These are phyloP conservation scores for Geotrypetes seraphini DNA, from an alignment of 2,797 vertebrate genomes.

Conservation along the genomic window DNA sequence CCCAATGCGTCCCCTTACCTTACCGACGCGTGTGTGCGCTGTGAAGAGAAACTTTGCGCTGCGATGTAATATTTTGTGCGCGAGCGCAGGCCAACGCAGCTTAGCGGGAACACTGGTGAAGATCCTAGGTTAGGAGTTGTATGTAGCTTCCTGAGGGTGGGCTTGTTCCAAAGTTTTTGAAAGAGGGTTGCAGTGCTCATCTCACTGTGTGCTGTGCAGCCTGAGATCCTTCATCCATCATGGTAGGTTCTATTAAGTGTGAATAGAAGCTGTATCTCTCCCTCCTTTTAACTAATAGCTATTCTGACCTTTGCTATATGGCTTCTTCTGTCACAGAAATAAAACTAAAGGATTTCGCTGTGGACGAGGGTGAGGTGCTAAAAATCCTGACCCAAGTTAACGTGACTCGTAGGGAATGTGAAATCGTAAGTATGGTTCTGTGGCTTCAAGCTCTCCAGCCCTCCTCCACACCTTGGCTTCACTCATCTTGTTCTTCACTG, in stretches of 20 bases:
- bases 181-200: no score
- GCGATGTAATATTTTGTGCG: no score
- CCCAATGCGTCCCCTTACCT: no score
- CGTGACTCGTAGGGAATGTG: constrained; percentile 78
- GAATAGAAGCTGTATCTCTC: not conserved
- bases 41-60: no score
- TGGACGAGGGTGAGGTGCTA: constrained; percentile 70
- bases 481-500: rapidly evolving
- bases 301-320: rapidly evolving
- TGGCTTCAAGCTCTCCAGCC: no score
- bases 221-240: not conserved
- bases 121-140: no score
- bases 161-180: no score
- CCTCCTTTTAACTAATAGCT: not conserved
- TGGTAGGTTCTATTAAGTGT: not conserved
- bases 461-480: not conserved
- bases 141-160: no score
- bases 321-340: constrained; percentile 43
- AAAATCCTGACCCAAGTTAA: constrained; percentile 91
- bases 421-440: constrained; percentile 70
- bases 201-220: no score
- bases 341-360: constrained; percentile 68
- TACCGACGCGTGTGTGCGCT: no score
- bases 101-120: no score
- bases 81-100: no score